phyloP scores from a whole-genome alignment of 2,113 vertebrate genomes.

The Pluvialis apricaria region DNA sequence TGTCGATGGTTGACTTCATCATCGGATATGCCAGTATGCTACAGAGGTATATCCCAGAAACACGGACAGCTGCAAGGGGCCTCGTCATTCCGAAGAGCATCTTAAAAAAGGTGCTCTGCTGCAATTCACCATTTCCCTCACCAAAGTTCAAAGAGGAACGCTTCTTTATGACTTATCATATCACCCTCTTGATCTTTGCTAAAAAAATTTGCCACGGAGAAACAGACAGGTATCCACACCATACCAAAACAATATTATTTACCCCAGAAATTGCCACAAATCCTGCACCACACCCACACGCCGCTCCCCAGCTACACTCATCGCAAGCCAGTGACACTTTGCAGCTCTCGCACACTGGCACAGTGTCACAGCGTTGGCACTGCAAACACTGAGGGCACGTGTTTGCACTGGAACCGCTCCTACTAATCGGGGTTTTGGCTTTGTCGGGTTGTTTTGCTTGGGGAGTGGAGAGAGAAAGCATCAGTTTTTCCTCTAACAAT shows the following conservation, averaged over 20 bases:
- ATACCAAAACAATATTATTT: background rate
- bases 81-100: background rate
- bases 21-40: background rate
- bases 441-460: slow-evolving; percentile 2
- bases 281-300: background rate
- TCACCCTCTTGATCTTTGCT: background rate
- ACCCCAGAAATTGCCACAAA: background rate
- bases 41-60: background rate
- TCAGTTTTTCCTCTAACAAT: slow-evolving; percentile 31
- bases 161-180: background rate
- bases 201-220: background rate
- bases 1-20: background rate
- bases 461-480: background rate
- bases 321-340: background rate
- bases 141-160: background rate
- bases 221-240: background rate
- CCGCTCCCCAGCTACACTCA: background rate
- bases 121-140: background rate
- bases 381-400: background rate
- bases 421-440: background rate
- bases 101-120: background rate
- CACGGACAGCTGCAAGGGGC: background rate
- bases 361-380: background rate
- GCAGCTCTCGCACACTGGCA: background rate
- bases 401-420: background rate